Evolutionary conservation across 1,140 invertebrate genomes (phyloP), one percentile per base, ranked within the genome.

Genomic region (Leptinotarsa defecta): DNA sequence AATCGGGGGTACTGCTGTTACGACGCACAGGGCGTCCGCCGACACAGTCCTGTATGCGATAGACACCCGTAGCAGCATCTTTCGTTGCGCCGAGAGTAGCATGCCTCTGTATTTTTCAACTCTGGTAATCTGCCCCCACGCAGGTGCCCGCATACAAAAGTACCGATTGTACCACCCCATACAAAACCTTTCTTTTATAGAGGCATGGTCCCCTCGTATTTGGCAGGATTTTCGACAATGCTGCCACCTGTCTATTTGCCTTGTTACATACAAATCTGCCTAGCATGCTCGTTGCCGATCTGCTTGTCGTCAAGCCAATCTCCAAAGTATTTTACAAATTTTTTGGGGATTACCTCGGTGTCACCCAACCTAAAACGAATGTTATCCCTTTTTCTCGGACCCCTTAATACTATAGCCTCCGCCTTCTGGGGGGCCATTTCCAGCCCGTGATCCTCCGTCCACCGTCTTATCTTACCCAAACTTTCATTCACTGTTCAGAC

Each of bases 61-160:
- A 2, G 69, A 2, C 3, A 75, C 43, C 64, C 63, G 15, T 22
- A 78, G 70, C 34, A 63, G 19, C 13, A 57, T n/a, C n/a, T 61
- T 73, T 63, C 74, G 70, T 15, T 77, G 68, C 24, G 65, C 62
- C 8, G 15, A 27, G 2, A 27, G 63, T 17, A 77, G 17, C 73
- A 69, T 71, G 15, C 63, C 11, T n/a, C 15, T 24, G 48, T 71
- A 63, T 20, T 68, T 68, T 17, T 75, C 15, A 19, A 49, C 22
- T 19, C 48, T 19, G 4, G 77, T 4, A 4, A 64, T 76, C 4
- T 34, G 8, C 1, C 20, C 1, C 78, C 78, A 79, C 19, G 72
- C 48, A 24, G 75, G 77, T 1, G 77, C 77, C 20, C 20, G 27
- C 77, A 71, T 77, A 78, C 22, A 24, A 24, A 24, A 24, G 22